A percentile compares a stretch with the other conserved stretches of the same genome.
phyloP scores from a whole-genome alignment of 1,140 invertebrate species.

The Nephila pilipes region DNA sequence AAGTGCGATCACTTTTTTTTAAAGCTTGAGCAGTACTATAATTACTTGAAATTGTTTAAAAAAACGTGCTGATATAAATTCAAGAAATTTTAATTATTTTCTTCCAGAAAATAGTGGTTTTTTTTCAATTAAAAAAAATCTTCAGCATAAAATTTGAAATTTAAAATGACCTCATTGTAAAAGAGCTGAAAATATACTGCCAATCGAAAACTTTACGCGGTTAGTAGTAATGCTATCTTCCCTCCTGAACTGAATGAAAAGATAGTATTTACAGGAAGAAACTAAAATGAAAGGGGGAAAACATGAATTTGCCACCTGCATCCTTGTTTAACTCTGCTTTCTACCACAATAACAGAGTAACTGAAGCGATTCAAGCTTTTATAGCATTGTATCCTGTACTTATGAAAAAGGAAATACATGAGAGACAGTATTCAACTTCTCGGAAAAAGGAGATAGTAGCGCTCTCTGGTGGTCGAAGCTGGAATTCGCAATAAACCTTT shows the following conservation, averaged over 20 bases:
- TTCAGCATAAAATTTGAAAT: too few relatives aligned
- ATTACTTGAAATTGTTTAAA: too few relatives aligned
- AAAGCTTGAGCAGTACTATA: too few relatives aligned
- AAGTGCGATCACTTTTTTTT: too few relatives aligned
- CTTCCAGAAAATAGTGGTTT: too few relatives aligned
- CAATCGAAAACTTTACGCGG: not conserved
- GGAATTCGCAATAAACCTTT: not conserved
- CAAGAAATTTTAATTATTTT: too few relatives aligned
- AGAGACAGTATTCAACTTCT: not conserved
- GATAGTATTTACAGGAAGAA: not conserved
- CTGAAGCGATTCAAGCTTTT: not conserved
- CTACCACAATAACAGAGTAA: not conserved
- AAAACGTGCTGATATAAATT: too few relatives aligned
- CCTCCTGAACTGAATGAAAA: not conserved
- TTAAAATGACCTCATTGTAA: too few relatives aligned
- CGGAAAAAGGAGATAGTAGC: not conserved
- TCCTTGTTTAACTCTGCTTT: not conserved
- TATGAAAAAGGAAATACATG: not conserved
- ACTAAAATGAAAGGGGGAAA: not conserved
- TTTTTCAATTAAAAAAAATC: too few relatives aligned
- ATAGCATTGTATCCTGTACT: not conserved
- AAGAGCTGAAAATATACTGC: too few relatives aligned
- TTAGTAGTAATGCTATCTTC: not conserved
- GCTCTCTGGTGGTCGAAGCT: not conserved
- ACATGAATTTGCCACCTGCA: not conserved